Conservation (phyloP, 1,140 invertebrate species). For the Papilio polytes region DNA sequence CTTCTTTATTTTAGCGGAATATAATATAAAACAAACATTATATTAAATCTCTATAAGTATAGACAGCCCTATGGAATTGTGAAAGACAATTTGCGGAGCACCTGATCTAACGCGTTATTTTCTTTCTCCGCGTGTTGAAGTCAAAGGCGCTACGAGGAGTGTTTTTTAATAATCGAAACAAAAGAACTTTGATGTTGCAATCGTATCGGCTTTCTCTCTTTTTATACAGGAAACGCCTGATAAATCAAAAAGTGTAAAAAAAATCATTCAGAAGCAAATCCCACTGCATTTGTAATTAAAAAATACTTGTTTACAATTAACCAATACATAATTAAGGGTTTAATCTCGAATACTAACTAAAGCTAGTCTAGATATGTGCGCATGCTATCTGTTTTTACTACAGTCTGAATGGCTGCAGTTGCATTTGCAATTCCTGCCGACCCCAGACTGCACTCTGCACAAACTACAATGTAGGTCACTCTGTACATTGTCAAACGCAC, state of each 20-base stretch:
- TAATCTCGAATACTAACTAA: not conserved
- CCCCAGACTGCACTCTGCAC: not conserved
- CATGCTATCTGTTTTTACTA: not conserved
- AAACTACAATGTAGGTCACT: constrained; percentile 9
- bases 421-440: constrained; percentile 13
- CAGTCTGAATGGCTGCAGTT: not conserved
- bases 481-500: not conserved
- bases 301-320: too few species aligned
- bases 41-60: too few species aligned
- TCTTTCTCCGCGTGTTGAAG: not conserved
- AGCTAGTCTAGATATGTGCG: not conserved
- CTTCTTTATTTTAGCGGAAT: too few species aligned
- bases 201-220: not conserved
- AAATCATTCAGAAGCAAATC: not conserved
- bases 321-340: not conserved
- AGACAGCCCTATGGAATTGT: not conserved
- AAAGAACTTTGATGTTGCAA: constrained; percentile 19
- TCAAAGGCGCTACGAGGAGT: not conserved
- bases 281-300: not conserved
- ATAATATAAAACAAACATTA: too few species aligned
- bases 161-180: constrained; percentile 28
- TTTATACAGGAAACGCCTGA: not conserved
- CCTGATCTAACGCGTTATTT: not conserved
- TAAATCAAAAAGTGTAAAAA: not conserved
- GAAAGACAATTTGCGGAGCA: not conserved